Evolutionary conservation across 2,797 vertebrate genomes (phyloP).

Genomic region (Artibeus jamaicensis): DNA sequence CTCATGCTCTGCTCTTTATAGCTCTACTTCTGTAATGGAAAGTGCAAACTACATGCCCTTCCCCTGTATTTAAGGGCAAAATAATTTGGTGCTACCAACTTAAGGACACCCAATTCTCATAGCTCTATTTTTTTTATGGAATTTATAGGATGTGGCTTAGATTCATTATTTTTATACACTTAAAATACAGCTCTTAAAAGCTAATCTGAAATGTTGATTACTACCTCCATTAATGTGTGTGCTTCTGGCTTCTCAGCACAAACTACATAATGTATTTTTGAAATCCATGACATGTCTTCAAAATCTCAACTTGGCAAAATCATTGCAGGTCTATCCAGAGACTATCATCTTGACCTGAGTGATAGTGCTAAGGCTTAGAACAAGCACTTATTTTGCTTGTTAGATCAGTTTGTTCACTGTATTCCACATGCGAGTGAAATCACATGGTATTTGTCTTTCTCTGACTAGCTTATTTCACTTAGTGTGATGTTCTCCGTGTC

Average conservation of each 20-base stretch:
- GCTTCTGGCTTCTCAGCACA: neutral
- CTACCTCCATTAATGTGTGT: neutral
- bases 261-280: constrained; percentile 38
- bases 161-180: constrained; percentile 41
- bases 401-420: neutral
- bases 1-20: neutral
- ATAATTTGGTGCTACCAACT: neutral
- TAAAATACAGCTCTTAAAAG: constrained; percentile 39
- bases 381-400: neutral
- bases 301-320: neutral
- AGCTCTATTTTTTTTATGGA: neutral
- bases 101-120: neutral
- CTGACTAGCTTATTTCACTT: too few species aligned
- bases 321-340: neutral
- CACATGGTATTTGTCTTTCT: too few species aligned
- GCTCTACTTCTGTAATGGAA: neutral
- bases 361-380: neutral
- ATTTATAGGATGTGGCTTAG: neutral
- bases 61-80: neutral
- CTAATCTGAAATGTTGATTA: constrained; percentile 44
- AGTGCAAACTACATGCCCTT: neutral
- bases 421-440: too few species aligned
- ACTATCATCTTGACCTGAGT: neutral
- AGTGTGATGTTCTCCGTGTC: too few species aligned
- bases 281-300: constrained; percentile 30